phyloP scores from a whole-genome alignment of 2,888 invertebrate genomes.

The Melanargia galathea region DNA sequence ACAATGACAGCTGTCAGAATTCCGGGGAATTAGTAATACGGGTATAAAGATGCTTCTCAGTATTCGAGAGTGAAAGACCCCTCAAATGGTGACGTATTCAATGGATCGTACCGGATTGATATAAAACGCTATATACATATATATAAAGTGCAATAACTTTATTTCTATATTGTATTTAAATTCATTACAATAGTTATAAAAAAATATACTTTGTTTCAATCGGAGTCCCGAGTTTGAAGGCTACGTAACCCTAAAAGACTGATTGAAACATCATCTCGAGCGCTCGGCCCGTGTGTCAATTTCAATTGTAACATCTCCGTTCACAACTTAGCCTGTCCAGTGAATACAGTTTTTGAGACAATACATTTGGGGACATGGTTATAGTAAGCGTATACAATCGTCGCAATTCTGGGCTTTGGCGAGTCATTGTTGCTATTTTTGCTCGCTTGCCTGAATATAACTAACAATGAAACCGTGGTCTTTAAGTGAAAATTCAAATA shows the following conservation, averaged over 20 bases:
- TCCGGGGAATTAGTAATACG: no score
- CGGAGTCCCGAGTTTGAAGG: conserved; percentile 64
- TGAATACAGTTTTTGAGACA: neutral
- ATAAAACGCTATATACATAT: conserved; percentile 58
- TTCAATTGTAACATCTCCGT: conserved; percentile 45
- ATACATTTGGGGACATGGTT: neutral
- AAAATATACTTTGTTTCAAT: conserved; percentile 65
- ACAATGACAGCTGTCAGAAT: no score
- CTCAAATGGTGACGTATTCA: conserved; percentile 3
- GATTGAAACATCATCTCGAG: conserved; percentile 71
- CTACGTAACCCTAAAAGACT: conserved; percentile 72
- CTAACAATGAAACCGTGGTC: no score
- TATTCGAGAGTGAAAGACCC: neutral
- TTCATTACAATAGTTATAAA: conserved; percentile 66
- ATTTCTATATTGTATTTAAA: conserved; percentile 67
- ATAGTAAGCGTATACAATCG: no score
- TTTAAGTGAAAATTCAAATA: no score
- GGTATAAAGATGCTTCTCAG: neutral
- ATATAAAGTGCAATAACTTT: conserved; percentile 75
- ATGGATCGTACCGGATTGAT: conserved; percentile 42
- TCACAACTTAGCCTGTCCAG: neutral
- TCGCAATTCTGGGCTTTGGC: no score
- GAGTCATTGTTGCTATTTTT: no score
- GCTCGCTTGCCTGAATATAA: no score
- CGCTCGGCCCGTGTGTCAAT: conserved; percentile 72